These are phyloP conservation scores for Cotesia glomerata DNA, from an alignment of 1,140 invertebrate genomes.

Conservation along the genomic window DNA sequence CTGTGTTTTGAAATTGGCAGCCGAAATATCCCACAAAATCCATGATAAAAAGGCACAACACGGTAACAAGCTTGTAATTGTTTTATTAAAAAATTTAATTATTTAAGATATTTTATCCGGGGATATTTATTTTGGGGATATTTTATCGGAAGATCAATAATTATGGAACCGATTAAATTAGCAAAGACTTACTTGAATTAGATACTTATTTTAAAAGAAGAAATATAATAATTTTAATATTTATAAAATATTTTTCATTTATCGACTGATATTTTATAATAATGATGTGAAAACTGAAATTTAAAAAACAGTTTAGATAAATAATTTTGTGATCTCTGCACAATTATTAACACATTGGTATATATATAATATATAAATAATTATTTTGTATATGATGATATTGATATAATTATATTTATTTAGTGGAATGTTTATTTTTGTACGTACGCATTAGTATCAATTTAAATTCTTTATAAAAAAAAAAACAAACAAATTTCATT, in stretches of 20 bases:
- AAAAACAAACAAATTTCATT: neutral
- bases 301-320: conserved; percentile 13
- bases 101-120: neutral
- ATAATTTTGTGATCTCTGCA: conserved; percentile 22
- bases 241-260: conserved; percentile 16
- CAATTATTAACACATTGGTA: conserved; percentile 4
- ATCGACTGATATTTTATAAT: conserved; percentile 1
- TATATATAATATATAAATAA: conserved; percentile 16
- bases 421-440: conserved; percentile 34
- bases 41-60: too few species aligned
- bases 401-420: conserved; percentile 12
- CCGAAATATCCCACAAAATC: too few species aligned
- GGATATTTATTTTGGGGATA: conserved; percentile 1
- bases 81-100: too few species aligned
- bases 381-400: conserved; percentile 11
- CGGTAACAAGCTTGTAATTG: too few species aligned
- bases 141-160: too few species aligned
- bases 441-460: conserved; percentile 32
- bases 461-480: conserved; percentile 4
- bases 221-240: neutral
- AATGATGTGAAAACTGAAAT: conserved; percentile 17
- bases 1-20: too few species aligned
- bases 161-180: too few species aligned
- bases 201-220: neutral
- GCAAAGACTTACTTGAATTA: too few species aligned